Conservation (phyloP, 2,888 invertebrate species). For the Dorcus hopei region DNA sequence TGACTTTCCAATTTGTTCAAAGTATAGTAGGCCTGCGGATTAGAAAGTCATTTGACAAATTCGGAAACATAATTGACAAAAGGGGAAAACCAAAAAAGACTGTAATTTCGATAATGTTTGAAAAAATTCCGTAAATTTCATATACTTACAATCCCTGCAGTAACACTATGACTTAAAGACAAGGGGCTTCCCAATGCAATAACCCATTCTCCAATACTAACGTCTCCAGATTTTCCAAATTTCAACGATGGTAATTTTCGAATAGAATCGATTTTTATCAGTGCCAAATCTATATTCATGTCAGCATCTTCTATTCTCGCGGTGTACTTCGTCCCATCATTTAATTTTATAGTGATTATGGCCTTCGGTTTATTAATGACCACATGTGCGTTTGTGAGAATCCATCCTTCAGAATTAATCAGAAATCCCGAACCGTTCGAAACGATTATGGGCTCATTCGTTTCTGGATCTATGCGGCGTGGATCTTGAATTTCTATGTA, state of each 20-base stretch:
- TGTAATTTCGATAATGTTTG: no score
- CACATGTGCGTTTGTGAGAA: slow-evolving; percentile 93
- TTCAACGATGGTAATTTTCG: slow-evolving; percentile 71
- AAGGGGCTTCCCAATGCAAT: slow-evolving; percentile 93
- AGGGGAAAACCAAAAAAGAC: no score
- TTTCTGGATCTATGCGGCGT: slow-evolving; percentile 63
- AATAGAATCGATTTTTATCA: slow-evolving; percentile 67
- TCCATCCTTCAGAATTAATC: slow-evolving; percentile 79
- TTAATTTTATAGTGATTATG: slow-evolving; percentile 61
- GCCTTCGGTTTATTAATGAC: slow-evolving; percentile 76
- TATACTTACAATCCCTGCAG: slow-evolving; percentile 81
- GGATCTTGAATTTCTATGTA: slow-evolving; percentile 84
- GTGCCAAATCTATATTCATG: slow-evolving; percentile 80
- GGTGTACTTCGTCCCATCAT: slow-evolving; percentile 49
- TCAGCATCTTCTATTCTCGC: slow-evolving; percentile 84
- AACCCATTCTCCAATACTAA: slow-evolving; percentile 89
- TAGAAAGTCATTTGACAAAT: no score
- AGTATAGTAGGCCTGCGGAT: no score
- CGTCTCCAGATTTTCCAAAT: slow-evolving; percentile 70
- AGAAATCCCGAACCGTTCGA: slow-evolving; percentile 93
- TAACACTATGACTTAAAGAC: slow-evolving; percentile 85
- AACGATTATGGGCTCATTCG: slow-evolving; percentile 62
- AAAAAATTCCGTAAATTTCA: no score
- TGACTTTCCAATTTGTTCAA: no score
- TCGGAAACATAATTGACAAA: no score